A percentile compares a stretch with the other conserved stretches of the same genome.
These are phyloP conservation scores for Diplazon laetatorius DNA, from an alignment of 2,888 invertebrate genomes.

Conservation along the genomic window DNA sequence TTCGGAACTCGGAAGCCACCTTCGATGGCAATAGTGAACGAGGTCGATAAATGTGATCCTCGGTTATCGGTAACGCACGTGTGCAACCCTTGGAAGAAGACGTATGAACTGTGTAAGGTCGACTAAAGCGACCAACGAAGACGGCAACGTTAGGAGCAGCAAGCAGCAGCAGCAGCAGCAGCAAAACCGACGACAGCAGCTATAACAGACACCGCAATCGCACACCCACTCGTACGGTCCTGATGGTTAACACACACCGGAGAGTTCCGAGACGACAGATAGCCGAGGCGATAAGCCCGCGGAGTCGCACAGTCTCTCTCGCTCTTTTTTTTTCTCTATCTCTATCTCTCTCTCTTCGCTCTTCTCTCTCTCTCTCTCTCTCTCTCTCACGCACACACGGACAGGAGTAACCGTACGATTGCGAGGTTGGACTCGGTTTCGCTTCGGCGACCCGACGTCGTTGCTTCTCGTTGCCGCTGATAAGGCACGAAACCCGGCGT, in stretches of 20 bases:
- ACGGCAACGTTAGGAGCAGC: constrained; percentile 13
- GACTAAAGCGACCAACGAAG: constrained; percentile 44
- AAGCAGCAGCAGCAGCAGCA: constrained; percentile 14
- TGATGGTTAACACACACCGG: constrained; percentile 59
- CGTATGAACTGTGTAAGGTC: constrained; percentile 27
- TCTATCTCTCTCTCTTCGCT: too few species aligned
- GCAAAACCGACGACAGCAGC: constrained; percentile 29
- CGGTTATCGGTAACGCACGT: constrained; percentile 71
- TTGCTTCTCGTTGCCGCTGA: constrained; percentile 66
- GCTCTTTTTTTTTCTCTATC: too few species aligned
- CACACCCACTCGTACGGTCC: constrained; percentile 52
- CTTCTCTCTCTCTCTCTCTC: constrained; percentile 45
- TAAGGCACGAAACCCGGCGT: constrained; percentile 74
- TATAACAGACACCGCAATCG: constrained; percentile 34
- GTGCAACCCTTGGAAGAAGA: constrained; percentile 66
- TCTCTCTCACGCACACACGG: constrained; percentile 31
- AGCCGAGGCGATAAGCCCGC: constrained; percentile 67
- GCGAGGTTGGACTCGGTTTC: constrained; percentile 61
- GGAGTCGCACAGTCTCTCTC: constrained; percentile 39
- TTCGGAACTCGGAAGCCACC: constrained; percentile 52
- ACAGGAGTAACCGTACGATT: constrained; percentile 42
- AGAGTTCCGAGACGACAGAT: constrained; percentile 71
- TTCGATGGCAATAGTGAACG: constrained; percentile 48
- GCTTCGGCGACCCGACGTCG: constrained; percentile 62
- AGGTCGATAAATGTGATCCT: constrained; percentile 62